Base-by-base conservation (phyloP, 2,888 invertebrate species). In the Ophioninae sp. region DNA sequence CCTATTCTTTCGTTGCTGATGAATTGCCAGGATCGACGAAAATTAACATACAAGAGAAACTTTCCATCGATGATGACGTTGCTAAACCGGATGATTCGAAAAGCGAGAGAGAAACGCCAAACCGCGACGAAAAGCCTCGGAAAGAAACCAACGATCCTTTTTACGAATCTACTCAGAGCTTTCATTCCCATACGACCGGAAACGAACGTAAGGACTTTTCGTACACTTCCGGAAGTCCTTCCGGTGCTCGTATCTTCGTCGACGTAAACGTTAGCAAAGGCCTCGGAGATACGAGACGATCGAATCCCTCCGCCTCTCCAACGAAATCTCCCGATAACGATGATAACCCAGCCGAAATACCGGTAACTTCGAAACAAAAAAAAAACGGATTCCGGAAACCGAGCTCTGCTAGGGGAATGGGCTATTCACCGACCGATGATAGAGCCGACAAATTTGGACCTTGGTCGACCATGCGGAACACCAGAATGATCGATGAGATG, bases 201-300 rank as follows among this genome's bases (percentile, higher is more conserved):
- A 77, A 68, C 22, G 59, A 81, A 1, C 59, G 56, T 17, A 58
- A 44, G 10, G 73, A 75, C 59, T 81, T 64, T n/a, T 17, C 41
- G 58, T 22, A 39, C 37, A 1, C n/a, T 17, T 39, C 30, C 63
- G 59, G n/a, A 13, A 20, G 22, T 79, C 0, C 13, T 71, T 23
- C 37, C n/a, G 56, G 41, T 9, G 73, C 72, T 17, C 82, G 79
- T 56, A 73, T 83, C 5, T 85, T 87, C 8, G 67, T 85, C 23
- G 87, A 87, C 83, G 67, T 71, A 20, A 87, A 87, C 30, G 85
- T 64, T 39, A 82, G 81, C 58, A 87, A 86, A 69, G 87, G 87
- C 9, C 86, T 87, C 63, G 87, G 86, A 13, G 87, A 87, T 7
- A 85, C 84, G 20, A 85, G 63, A 79, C 81, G 80, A 61, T 81